Conservation (phyloP, 2,113 vertebrate genomes). For the Naja naja region DNA sequence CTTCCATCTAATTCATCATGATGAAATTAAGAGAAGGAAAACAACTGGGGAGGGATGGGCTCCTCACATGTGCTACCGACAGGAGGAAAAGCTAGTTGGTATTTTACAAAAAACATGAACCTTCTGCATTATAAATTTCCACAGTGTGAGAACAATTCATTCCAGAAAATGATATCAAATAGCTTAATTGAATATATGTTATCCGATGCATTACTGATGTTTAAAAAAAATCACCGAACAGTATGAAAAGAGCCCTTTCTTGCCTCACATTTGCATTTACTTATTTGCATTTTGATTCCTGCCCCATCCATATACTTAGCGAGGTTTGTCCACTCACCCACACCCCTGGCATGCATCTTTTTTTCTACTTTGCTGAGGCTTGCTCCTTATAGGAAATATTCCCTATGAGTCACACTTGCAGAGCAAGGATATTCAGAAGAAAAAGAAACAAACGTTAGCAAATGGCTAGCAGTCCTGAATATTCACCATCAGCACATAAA, state of each 20-base stretch:
- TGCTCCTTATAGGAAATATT: not conserved
- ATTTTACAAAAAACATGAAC: not conserved
- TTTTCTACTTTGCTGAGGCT: not conserved
- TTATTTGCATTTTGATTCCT: not conserved
- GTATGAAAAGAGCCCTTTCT: not conserved
- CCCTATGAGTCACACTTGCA: not conserved
- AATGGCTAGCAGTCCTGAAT: not conserved
- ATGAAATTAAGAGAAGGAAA: not conserved
- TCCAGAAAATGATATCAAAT: not conserved
- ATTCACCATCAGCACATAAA: not conserved
- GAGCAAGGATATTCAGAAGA: not conserved
- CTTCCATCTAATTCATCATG: conserved; percentile 14
- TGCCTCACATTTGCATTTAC: not conserved
- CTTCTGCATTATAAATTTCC: not conserved
- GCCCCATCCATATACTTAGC: not conserved
- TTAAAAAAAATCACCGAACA: not conserved
- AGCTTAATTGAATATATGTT: not conserved
- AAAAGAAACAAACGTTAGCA: not conserved
- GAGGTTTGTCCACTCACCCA: not conserved
- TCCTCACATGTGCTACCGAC: not conserved
- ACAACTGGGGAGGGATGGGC: not conserved
- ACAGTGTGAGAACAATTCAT: not conserved
- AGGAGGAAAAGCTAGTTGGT: not conserved
- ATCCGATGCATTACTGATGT: not conserved
- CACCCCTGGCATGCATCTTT: not conserved